Evolutionary conservation across 2,888 invertebrate genomes (phyloP), one percentile per base, ranked within the genome.

Genomic region (Ormyrus thymus): DNA sequence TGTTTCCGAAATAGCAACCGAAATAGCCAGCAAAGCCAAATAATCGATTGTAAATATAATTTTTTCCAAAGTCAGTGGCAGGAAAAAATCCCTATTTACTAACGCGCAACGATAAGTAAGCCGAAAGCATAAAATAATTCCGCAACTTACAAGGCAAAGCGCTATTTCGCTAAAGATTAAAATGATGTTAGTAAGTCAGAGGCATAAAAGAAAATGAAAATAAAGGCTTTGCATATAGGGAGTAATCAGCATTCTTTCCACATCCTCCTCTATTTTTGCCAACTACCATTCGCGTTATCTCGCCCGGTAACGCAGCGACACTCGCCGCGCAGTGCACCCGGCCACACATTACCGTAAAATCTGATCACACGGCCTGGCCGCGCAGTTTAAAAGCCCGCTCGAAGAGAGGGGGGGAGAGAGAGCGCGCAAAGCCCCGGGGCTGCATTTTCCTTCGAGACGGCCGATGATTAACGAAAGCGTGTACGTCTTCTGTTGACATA

Each of bases 401-500:
- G n/a, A n/a, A 10, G 51, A n/a, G 10, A 15, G 65, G 6, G 65
- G 29, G 15, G 29, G 9, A 51, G 46, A 1, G 29, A 29, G 29
- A 29, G 7, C 43, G 11, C 43, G 56, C 45, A 45, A 4, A 7
- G 45, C 56, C 66, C 62, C 29, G 29, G 29, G 29, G 29, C 29
- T 65, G 77, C 72, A 78, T 78, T 78, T 76, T 79, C 75, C 75
- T 75, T 70, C 50, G 65, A 77, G 68, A 53, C 58, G 53, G 43
- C 61, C 56, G 64, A 77, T 80, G 80, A 80, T 81, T 78, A 83
- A 83, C 83, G 80, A 77, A 84, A 84, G 82, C 81, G 50, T 69
- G 78, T 82, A 81, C 81, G 81, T 80, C 83, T 83, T 83, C 83
- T 86, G 87, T 86, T 86, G 86, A 86, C 84, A 84, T 83, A 86